Base-by-base conservation (phyloP, 2,797 vertebrate genomes). In the Typhlichthys subterraneus region DNA sequence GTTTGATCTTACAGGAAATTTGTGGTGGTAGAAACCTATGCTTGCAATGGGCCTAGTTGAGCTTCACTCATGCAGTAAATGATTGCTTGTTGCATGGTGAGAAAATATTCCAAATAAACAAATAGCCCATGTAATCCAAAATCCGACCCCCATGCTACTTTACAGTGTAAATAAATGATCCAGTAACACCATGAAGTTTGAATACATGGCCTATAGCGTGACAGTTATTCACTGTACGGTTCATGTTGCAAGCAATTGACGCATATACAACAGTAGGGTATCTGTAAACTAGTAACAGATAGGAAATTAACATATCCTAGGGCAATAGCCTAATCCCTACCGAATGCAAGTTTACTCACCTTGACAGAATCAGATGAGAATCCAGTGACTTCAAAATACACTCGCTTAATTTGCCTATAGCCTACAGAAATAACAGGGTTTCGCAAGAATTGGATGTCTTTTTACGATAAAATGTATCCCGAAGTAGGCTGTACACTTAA, bases 311-410 rank as follows among this genome's bases (percentile, higher is more conserved):
- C 23, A 29, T 4, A 29, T 29, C 33, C 33, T 7, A 4, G 45
- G 54, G 1, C 3, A 14, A 19, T 0, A 14, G 23, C 23, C 23
- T 29, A 29, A 31, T 49, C 0, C 42, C 2, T 3, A 23, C 9
- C 5, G 0, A 6, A 14, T 5, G 38, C 13, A 51, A 14, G 1
- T 23, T 51, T 65, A 76, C 88, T 88, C 77, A 90, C 88, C 86
- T 85, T 67, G 69, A 57, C 63, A 49, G 63, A 29, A 82, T 6
- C 49, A 67, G 69, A 64, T 58, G 63, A 58, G 57, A 63, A 58
- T 61, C 72, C 61, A 33, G 45, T 5, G 42, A 8, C 57, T 3
- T 53, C 17, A n/a, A 31, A 17, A 55, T 49, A 15, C 15, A 58
- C 38, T 47, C 12, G 2, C 2, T 14, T 15, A 6, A 5, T n/a